phyloP scores from a whole-genome alignment of 2,797 vertebrate species.

The Sebastes alutus region DNA sequence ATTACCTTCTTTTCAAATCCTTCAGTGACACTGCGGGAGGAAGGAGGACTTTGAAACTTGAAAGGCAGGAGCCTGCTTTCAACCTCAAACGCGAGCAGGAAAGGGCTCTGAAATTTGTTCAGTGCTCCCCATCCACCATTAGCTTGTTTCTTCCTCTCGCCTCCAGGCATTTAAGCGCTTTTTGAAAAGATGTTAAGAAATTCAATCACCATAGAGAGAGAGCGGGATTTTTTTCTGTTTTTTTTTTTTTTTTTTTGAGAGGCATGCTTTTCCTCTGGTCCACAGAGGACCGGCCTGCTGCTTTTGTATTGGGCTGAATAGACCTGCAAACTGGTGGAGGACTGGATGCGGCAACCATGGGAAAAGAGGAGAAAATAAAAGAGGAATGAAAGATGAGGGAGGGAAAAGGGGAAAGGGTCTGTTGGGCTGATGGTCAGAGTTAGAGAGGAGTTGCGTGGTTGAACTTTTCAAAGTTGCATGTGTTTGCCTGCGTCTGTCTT shows the following conservation, averaged over 20 bases:
- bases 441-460: slow-evolving; percentile 52
- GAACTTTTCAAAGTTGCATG: slow-evolving; percentile 72
- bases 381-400: slow-evolving; percentile 77
- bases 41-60: slow-evolving; percentile 99
- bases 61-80: slow-evolving; percentile 99
- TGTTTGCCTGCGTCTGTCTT: slow-evolving; percentile 59
- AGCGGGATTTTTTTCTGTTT: slow-evolving; percentile 73
- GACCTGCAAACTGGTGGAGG: slow-evolving; percentile 84
- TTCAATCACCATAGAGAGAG: slow-evolving; percentile 99
- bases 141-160: slow-evolving; percentile 99
- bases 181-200: slow-evolving; percentile 99
- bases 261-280: slow-evolving; percentile 95
- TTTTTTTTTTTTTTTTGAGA: slow-evolving; percentile 74
- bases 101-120: slow-evolving; percentile 99
- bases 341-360: slow-evolving; percentile 78
- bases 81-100: slow-evolving; percentile 99
- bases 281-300: slow-evolving; percentile 95
- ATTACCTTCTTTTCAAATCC: slow-evolving; percentile 99
- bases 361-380: slow-evolving; percentile 78
- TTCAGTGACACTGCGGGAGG: slow-evolving; percentile 99
- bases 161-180: slow-evolving; percentile 99
- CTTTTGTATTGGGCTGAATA: slow-evolving; percentile 98
- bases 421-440: slow-evolving; percentile 65
- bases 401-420: slow-evolving; percentile 57
- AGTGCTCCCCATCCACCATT: slow-evolving; percentile 99